phyloP scores from a whole-genome alignment of 2,888 invertebrate genomes.

The Xanthorhoe designata region DNA sequence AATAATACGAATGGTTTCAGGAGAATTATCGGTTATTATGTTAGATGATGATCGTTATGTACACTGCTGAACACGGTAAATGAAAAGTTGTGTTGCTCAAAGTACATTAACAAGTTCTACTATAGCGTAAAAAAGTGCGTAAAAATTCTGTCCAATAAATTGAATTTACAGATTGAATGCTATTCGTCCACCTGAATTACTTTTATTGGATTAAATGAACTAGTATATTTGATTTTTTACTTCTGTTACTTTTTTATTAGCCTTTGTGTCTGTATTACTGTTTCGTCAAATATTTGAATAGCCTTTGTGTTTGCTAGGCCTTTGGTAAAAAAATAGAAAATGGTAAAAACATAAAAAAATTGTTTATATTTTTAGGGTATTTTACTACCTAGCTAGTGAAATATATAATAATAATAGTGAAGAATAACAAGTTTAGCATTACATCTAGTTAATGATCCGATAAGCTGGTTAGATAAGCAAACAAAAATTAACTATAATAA shows the following conservation, averaged over 20 bases:
- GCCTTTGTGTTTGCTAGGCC: neutral
- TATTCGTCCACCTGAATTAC: conserved; percentile 8
- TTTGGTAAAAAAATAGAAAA: too few species aligned
- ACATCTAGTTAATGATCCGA: too few species aligned
- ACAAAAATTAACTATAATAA: too few species aligned
- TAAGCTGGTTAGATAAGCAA: too few species aligned
- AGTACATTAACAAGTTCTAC: conserved; percentile 6
- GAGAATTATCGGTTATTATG: conserved; percentile 18
- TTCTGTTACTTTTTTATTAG: conserved; percentile 8
- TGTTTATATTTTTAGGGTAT: too few species aligned
- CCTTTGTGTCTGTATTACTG: conserved; percentile 1
- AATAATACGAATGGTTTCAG: conserved; percentile 15
- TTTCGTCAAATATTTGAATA: neutral
- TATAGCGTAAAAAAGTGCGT: neutral
- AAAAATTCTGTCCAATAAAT: neutral
- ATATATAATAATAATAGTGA: too few species aligned
- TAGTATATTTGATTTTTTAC: conserved; percentile 17
- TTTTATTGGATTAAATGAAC: conserved; percentile 12
- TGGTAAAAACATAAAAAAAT: too few species aligned
- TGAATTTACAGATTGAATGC: conserved; percentile 6
- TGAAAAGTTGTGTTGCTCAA: neutral
- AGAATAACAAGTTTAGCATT: too few species aligned
- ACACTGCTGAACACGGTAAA: conserved; percentile 18
- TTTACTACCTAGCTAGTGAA: too few species aligned
- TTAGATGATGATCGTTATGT: neutral